Evolutionary conservation across 1,140 invertebrate species (phyloP), one percentile per base, ranked within the genome.

Genomic region (Drosophila nannoptera): DNA sequence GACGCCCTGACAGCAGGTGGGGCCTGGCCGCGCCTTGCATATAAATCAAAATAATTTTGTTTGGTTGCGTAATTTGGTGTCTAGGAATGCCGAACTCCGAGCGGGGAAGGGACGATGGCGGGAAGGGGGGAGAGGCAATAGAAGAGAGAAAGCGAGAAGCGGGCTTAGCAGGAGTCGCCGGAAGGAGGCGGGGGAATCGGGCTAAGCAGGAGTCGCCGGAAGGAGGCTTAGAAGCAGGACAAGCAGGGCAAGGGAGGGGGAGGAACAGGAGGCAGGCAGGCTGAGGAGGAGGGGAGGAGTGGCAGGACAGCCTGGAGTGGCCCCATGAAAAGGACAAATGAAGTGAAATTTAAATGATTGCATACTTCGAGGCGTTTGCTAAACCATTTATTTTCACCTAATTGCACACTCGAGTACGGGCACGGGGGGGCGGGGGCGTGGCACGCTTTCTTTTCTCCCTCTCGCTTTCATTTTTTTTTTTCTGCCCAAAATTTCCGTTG

Each of bases 261-360:
- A 22, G 3, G 22, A 1, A 22, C 1, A 22, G 3, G 22, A 22
- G 3, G 22, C 22, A 22, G 22, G 22, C 22, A 22, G 22, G 22
- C 1, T 22, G 22, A 3, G 22, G 22, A 22, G 22, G 1, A 3
- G 22, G 22, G 22, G 22, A 22, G 22, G 1, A 22, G 22, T 1
- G 22, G 22, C 22, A 22, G 22, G 22, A 22, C 22, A 22, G 22
- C 22, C 22, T 2, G n/a, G n/a, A n/a, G n/a, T n/a, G n/a, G n/a
- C n/a, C n/a, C n/a, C 80, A 78, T 84, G 80, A 86, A 84, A 86
- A 84, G 77, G 77, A 84, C 81, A 84, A 84, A 84, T 84, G 81
- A 84, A 84, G 77, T 84, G 81, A 84, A 84, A 86, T 84, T 84
- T 86, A 86, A 84, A 84, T 84, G 81, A 84, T 84, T 84, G 81